A percentile compares a stretch with the other conserved stretches of the same genome.
These are phyloP conservation scores for Diadema setosum DNA, from an alignment of 35 echinoderm and acorn worm genomes.

Conservation along the genomic window DNA sequence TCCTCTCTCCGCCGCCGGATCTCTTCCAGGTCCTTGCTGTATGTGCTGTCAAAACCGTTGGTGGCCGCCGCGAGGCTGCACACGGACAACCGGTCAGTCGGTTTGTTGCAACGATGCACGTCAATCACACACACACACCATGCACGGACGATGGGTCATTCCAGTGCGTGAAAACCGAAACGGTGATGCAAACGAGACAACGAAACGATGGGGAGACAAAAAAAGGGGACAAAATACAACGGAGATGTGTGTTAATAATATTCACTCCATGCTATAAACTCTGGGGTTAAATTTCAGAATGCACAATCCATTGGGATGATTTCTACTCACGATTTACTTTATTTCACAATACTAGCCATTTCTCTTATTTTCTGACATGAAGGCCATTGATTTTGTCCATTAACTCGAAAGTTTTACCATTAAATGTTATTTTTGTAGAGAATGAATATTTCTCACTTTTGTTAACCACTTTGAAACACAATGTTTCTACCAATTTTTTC, in stretches of 20 bases:
- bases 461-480: too few species aligned
- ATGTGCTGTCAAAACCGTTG: background rate
- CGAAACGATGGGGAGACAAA: background rate
- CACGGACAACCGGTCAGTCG: background rate
- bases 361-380: too few species aligned
- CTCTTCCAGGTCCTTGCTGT: background rate
- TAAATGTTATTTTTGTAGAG: too few species aligned
- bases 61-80: background rate
- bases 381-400: too few species aligned
- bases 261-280: background rate
- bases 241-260: background rate
- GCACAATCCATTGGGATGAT: background rate
- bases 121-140: background rate
- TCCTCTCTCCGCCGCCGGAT: background rate
- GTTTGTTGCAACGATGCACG: too few species aligned
- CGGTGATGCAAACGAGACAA: background rate
- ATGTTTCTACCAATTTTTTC: too few species aligned
- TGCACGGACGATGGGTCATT: background rate
- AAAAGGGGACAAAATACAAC: background rate
- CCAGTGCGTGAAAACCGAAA: background rate
- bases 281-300: background rate
- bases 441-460: too few species aligned
- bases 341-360: too few species aligned
- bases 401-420: too few species aligned
- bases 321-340: too few species aligned